These are phyloP conservation scores for Alexandromys oeconomus DNA, from an alignment of 2,797 vertebrate species.

Conservation along the genomic window DNA sequence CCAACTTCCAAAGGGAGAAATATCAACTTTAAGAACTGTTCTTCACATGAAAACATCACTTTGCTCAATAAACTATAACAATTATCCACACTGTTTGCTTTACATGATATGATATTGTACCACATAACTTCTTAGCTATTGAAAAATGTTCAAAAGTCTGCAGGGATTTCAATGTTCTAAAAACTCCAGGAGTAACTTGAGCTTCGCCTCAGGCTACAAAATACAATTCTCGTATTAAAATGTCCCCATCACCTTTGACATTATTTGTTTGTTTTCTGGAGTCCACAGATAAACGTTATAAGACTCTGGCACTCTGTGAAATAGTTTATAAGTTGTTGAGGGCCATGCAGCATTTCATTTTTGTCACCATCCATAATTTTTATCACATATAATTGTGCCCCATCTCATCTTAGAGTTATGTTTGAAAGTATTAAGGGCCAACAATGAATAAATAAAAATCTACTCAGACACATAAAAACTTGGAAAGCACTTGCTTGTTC, in stretches of 20 bases:
- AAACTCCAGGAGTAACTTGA: not conserved
- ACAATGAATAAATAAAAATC: slow-evolving; percentile 44
- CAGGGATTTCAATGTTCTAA: not conserved
- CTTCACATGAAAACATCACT: not conserved
- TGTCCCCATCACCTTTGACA: not conserved
- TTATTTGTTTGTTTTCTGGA: not conserved
- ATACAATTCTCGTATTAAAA: slow-evolving; percentile 11
- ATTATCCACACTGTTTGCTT: not conserved
- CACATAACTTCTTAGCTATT: not conserved
- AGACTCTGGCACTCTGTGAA: not conserved
- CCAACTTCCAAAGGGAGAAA: not conserved
- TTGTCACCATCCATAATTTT: not conserved
- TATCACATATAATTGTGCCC: slow-evolving; percentile 21
- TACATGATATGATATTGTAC: not conserved
- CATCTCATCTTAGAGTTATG: not conserved
- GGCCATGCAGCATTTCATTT: not conserved
- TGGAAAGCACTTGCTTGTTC: slow-evolving; percentile 1
- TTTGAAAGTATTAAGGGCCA: slow-evolving; percentile 31
- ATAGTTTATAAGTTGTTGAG: slow-evolving; percentile 10
- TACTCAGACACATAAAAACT: slow-evolving; percentile 35
- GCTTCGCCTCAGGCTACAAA: not conserved
- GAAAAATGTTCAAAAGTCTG: not conserved
- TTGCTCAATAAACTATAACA: slow-evolving; percentile 48
- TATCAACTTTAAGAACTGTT: not conserved
- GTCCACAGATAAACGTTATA: slow-evolving; percentile 28